phyloP scores from a whole-genome alignment of 1,140 invertebrate species.

The Odontomachus brunneus region DNA sequence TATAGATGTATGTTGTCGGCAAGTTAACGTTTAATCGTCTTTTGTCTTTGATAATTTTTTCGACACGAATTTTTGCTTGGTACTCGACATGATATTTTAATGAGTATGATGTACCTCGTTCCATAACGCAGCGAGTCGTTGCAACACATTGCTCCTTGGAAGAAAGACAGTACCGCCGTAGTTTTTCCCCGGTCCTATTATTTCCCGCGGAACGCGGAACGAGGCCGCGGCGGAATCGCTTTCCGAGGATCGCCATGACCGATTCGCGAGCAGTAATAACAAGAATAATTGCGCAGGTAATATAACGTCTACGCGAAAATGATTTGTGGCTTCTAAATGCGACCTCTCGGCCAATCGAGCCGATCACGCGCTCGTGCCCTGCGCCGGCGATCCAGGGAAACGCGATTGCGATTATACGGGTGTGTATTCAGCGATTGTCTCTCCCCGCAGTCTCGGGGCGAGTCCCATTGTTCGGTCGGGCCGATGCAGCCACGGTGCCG shows the following conservation, averaged over 20 bases:
- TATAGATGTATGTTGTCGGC: background rate
- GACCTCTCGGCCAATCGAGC: slow-evolving; percentile 25
- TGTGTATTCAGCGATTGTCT: slow-evolving; percentile 62
- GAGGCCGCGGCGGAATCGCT: background rate
- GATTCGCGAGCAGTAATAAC: slow-evolving; percentile 13
- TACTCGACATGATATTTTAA: background rate
- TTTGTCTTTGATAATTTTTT: too few species aligned
- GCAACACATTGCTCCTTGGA: background rate
- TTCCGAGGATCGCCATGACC: background rate
- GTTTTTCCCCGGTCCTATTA: slow-evolving; percentile 3
- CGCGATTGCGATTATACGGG: slow-evolving; percentile 64
- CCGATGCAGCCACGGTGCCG: slow-evolving; percentile 30
- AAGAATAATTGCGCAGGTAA: slow-evolving; percentile 35
- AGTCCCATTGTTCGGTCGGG: slow-evolving; percentile 65
- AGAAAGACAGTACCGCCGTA: background rate
- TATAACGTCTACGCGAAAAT: slow-evolving; percentile 47
- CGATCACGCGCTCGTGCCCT: background rate
- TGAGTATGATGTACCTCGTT: background rate
- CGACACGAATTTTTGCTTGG: too few species aligned
- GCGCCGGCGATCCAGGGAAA: slow-evolving; percentile 38
- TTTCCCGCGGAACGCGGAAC: slow-evolving; percentile 36
- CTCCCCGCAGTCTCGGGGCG: slow-evolving; percentile 50
- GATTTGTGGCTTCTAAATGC: slow-evolving; percentile 65
- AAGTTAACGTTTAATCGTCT: background rate
- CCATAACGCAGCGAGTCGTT: background rate